Base-by-base conservation (phyloP, 2,113 vertebrate species). In the Sylvilagus bachmani region DNA sequence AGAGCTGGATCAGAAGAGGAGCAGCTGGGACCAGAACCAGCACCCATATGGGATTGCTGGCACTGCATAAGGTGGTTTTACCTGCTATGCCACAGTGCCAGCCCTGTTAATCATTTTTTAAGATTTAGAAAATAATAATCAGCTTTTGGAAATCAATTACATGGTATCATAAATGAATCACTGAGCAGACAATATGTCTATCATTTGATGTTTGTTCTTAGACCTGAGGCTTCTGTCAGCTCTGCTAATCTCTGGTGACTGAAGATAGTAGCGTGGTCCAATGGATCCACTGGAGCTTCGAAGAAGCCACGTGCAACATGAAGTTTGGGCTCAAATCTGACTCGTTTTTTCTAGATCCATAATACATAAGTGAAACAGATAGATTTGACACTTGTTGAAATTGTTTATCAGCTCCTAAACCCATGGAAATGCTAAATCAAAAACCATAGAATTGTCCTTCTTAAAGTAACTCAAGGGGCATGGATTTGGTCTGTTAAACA, bases 371-470 rank as follows among this genome's bases (percentile, higher is more conserved):
- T 67, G n/a, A 9, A 85, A 36, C 5, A 61, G 49, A 85, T 13
- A 55, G 31, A 90, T 22, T 29, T 89, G 71, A n/a, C 10, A 88
- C 22, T 79, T 33, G 13, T 61, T 86, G 44, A 88, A 95, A 89
- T 31, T 24, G 77, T 2, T 16, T 44, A 88, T 55, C 69, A 75
- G 31, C 25, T 83, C 44, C 16, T 2, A 75, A 78, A 49, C 6
- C 13, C 55, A 73, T 19, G 22, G 29, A 87, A 44, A 64, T 36
- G 11, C 4, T 58, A 94, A 75, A 88, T 29, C 17, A 6, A 80
- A 83, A 70, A 67, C 14, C 27, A 36, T 27, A 92, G 55, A 71
- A 86, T 11, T 62, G 74, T 7, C 51, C 44, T 16, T 79, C 5
- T 53, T 17, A 69, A n/a, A 53, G 29, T 8, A 79, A 31, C 55